Percentiles rank a stretch among this genome's conserved stretches.
Evolutionary conservation across 53 echinoderm and acorn worm genomes (phyloP).

Genomic region (Glandiceps talaboti): DNA sequence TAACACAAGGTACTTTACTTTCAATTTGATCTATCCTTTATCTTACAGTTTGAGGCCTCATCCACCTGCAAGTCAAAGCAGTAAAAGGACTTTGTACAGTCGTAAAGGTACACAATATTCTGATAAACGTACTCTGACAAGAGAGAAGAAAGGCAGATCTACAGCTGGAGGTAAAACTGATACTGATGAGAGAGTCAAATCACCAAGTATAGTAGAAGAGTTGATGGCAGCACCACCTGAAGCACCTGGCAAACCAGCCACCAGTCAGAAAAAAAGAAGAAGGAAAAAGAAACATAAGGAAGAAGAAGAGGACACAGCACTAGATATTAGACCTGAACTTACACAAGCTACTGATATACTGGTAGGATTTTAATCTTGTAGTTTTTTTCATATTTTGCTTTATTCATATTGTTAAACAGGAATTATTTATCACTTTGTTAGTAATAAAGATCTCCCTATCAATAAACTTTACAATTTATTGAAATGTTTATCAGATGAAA

Average conservation of each 20-base stretch:
- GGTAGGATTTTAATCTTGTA: slow-evolving; percentile 31
- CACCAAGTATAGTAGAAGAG: no score
- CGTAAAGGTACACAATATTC: neutral
- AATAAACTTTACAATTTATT: no score
- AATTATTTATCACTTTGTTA: no score
- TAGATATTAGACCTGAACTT: slow-evolving; percentile 86
- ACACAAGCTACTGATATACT: slow-evolving; percentile 55
- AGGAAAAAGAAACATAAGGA: slow-evolving; percentile 23
- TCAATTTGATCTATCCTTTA: no score
- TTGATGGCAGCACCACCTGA: neutral
- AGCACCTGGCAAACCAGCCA: slow-evolving; percentile 2
- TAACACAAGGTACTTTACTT: no score
- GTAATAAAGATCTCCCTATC: no score
- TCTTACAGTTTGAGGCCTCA: neutral
- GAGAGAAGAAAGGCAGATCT: neutral
- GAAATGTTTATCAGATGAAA: no score
- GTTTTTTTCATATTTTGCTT: no score
- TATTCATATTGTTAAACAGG: no score
- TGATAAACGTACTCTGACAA: neutral
- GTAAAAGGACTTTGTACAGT: neutral
- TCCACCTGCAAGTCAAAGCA: neutral
- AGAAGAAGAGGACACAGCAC: slow-evolving; percentile 51
- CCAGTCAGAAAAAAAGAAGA: neutral
- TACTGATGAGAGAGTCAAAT: neutral
- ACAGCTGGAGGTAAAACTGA: neutral